Evolutionary conservation across 2,113 vertebrate species (phyloP).

Genomic region (Ophthalmolycus amberensis): DNA sequence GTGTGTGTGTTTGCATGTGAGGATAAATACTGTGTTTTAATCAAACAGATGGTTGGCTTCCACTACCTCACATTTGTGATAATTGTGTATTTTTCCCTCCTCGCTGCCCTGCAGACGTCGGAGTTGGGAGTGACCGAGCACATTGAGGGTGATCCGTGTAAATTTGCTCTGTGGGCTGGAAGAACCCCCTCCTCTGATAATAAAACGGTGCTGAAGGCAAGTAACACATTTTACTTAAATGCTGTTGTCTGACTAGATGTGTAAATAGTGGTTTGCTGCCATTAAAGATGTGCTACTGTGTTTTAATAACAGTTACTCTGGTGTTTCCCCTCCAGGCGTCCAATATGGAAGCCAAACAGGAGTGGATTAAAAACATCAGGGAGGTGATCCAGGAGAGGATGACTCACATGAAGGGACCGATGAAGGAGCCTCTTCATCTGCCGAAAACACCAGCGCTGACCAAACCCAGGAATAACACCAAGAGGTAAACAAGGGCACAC

Average conservation of each 20-base stretch:
- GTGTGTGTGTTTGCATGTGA: neutral
- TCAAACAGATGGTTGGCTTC: neutral
- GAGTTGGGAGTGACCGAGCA: constrained; percentile 98
- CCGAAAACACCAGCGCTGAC: constrained; percentile 91
- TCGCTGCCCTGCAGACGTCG: constrained; percentile 86
- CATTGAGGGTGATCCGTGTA: constrained; percentile 98
- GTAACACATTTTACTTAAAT: neutral
- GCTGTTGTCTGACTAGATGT: neutral
- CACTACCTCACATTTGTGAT: neutral
- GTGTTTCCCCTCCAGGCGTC: constrained; percentile 84
- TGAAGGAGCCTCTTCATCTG: constrained; percentile 96
- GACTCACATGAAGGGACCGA: constrained; percentile 96
- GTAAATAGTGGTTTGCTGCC: neutral
- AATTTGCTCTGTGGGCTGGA: constrained; percentile 98
- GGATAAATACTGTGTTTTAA: neutral
- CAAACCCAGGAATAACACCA: constrained; percentile 92
- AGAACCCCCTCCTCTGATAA: constrained; percentile 98
- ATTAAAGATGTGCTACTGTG: neutral
- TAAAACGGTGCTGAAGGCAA: constrained; percentile 96
- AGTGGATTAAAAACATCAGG: constrained; percentile 98
- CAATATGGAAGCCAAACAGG: constrained; percentile 96
- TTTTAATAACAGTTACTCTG: neutral
- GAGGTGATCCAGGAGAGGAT: constrained; percentile 99
- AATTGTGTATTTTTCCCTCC: neutral
- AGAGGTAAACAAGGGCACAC: constrained; percentile 83